Base-by-base conservation (phyloP, 2,113 vertebrate genomes). In the Haemorhous mexicanus region DNA sequence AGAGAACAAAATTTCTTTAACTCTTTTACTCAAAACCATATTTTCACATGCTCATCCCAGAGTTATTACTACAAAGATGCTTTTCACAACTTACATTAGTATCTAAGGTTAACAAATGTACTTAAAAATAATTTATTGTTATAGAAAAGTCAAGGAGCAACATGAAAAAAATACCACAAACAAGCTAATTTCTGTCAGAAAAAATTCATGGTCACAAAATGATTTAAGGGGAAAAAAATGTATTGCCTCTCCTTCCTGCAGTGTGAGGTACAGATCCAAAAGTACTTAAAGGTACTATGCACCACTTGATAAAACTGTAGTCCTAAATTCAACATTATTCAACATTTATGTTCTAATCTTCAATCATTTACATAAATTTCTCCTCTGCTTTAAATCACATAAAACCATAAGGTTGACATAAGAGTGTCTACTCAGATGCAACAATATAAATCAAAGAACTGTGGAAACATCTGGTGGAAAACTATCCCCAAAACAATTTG, bases 71-170 rank as follows among this genome's bases (percentile, higher is more conserved):
- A 69, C 16, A 39, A 58, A 49, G 5, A 35, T 14, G 8, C 3
- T 79, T 49, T 75, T 59, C 39, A 56, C 13, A 44, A 61, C 11
- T 63, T 47, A 7, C 3, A 33, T 33, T 22, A 13, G 11, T 37
- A 24, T 12, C 17, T 49, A 53, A 76, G 69, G 55, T n/a, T 44
- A 91, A 91, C 30, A 94, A 96, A 94, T 1, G 1, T 83, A 58
- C 61, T 97, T 76, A 95, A 91, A 75, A 87, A 86, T 86, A 94
- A 97, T 96, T 96, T 95, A 94, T 84, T 96, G 86, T 84, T 93
- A 78, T 73, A 50, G 72, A 94, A 97, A 97, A 96, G 17, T 62
- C 79, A 66, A 94, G n/a, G 88, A 96, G 56, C 76, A 87, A 89
- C 56, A 88, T 32, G 68, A 94, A 90, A 62, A 88, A 89, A 93